These are phyloP conservation scores for Lacerta bilineata DNA, from an alignment of 2,797 vertebrate genomes.

Conservation along the genomic window DNA sequence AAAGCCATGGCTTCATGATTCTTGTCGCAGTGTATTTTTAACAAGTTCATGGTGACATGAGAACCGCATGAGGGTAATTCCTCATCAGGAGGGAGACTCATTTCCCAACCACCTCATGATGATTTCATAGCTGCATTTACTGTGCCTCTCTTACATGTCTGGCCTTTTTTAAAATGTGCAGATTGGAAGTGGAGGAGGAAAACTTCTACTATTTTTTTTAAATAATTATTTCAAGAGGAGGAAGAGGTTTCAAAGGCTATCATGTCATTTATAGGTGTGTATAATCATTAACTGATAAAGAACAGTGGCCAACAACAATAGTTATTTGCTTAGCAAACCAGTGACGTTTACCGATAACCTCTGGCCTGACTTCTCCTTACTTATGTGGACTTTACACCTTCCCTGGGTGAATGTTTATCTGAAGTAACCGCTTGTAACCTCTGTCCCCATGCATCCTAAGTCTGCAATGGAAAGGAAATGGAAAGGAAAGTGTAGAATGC, in stretches of 20 bases:
- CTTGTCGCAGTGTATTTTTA: slow-evolving; percentile 14
- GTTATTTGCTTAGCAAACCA: slow-evolving; percentile 34
- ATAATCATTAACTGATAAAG: slow-evolving; percentile 38
- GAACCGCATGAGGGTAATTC: slow-evolving; percentile 25
- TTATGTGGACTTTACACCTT: slow-evolving; percentile 5
- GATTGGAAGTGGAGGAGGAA: not conserved
- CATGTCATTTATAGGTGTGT: not conserved
- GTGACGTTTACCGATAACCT: slow-evolving; percentile 59
- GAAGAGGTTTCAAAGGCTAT: not conserved
- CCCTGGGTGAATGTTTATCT: not conserved
- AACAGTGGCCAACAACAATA: not conserved
- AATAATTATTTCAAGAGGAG: not conserved
- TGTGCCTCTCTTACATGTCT: not conserved
- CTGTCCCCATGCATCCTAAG: not conserved
- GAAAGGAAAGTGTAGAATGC: slow-evolving; percentile 69
- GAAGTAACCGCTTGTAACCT: too few relatives aligned
- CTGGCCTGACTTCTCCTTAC: slow-evolving; percentile 36
- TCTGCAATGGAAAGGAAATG: slow-evolving; percentile 60
- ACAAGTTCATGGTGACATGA: not conserved
- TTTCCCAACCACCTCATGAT: slow-evolving; percentile 57
- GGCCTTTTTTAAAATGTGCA: not conserved
- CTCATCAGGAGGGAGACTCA: slow-evolving; percentile 26
- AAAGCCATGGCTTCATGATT: not conserved
- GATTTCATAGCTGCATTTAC: slow-evolving; percentile 3
- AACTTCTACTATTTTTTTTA: not conserved